Conservation (phyloP, 2,888 invertebrate genomes). For the Euzophera pinguis region DNA sequence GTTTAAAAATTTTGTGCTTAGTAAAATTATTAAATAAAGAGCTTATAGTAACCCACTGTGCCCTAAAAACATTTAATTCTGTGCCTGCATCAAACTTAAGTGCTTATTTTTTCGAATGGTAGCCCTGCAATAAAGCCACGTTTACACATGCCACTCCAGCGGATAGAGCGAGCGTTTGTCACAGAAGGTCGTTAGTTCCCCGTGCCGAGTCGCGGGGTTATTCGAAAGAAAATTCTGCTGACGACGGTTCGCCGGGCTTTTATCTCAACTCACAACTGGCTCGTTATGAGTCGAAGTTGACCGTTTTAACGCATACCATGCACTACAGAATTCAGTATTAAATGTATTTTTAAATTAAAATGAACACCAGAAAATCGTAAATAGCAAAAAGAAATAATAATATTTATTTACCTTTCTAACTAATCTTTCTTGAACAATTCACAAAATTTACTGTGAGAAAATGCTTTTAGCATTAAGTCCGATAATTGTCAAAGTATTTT, state of each 20-base stretch:
- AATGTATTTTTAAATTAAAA: not conserved
- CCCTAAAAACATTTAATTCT: too few relatives aligned
- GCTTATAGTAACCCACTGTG: too few relatives aligned
- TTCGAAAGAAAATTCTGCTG: conserved; percentile 59
- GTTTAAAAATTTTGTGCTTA: too few relatives aligned
- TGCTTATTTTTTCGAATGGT: conserved; percentile 2
- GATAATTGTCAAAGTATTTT: too few relatives aligned
- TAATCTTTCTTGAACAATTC: too few relatives aligned
- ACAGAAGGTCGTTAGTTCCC: conserved; percentile 47
- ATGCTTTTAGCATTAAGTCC: too few relatives aligned
- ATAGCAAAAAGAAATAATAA: too few relatives aligned
- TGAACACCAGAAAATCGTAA: too few relatives aligned
- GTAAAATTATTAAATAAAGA: too few relatives aligned
- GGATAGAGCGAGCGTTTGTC: conserved; percentile 39
- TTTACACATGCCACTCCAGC: conserved; percentile 52
- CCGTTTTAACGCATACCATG: not conserved
- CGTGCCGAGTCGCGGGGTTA: conserved; percentile 40
- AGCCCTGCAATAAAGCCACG: conserved; percentile 31
- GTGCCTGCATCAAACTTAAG: too few relatives aligned
- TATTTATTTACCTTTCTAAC: too few relatives aligned
- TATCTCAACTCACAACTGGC: conserved; percentile 33
- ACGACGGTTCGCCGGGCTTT: conserved; percentile 33
- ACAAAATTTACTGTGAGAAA: too few relatives aligned
- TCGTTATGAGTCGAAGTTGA: conserved; percentile 29
- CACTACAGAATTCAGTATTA: not conserved